Percentiles rank a stretch among this genome's conserved stretches.
Evolutionary conservation across 2,113 vertebrate genomes (phyloP).

Genomic region (Cyphomyrus discorhynchus): DNA sequence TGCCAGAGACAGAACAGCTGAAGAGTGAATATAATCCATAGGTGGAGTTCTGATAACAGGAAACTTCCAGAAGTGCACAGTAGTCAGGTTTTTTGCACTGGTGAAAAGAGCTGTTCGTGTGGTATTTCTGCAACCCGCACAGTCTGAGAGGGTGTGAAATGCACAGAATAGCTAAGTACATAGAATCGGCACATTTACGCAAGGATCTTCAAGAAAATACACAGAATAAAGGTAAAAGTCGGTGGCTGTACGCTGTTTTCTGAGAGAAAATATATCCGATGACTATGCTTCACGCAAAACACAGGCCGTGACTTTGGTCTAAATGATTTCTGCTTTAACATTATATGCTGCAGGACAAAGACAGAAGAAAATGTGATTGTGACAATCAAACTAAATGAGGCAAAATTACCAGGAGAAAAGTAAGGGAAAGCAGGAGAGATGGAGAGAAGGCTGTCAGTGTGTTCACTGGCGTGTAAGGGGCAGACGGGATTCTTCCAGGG

Average conservation of each 20-base stretch:
- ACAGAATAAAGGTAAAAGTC: conserved; percentile 8
- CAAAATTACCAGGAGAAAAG: neutral
- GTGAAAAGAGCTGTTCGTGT: neutral
- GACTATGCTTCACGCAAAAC: neutral
- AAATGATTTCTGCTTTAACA: conserved; percentile 15
- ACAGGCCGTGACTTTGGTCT: neutral
- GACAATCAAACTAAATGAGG: conserved; percentile 11
- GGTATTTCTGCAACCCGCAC: neutral
- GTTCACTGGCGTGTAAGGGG: neutral
- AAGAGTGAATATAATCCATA: neutral
- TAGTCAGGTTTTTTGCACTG: neutral
- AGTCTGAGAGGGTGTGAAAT: neutral
- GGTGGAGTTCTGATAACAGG: neutral
- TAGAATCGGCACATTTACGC: neutral
- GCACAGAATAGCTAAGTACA: neutral
- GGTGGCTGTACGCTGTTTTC: neutral
- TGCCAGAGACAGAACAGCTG: neutral
- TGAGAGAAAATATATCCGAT: neutral
- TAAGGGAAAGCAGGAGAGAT: neutral
- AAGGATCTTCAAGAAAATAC: neutral
- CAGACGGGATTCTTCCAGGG: neutral
- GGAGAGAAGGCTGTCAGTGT: neutral
- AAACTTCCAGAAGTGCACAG: neutral
- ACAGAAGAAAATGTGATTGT: neutral
- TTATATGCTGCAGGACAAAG: neutral